Percentiles rank a stretch among this genome's conserved stretches.
Evolutionary conservation across 2,113 vertebrate species (phyloP).

Genomic region (Strix aluco): DNA sequence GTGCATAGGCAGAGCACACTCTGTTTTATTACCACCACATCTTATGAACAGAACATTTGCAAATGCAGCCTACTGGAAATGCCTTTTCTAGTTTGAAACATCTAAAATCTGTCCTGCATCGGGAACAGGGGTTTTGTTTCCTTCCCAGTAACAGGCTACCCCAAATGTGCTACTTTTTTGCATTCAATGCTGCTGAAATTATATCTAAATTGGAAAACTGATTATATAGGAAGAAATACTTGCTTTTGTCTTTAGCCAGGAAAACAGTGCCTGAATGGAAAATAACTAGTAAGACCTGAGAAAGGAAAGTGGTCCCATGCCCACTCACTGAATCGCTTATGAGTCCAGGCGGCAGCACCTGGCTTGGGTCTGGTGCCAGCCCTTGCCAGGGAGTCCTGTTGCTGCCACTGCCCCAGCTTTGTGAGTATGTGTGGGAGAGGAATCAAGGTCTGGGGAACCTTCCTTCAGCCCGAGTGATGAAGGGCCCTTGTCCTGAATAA

Average conservation of each 20-base stretch:
- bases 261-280: not conserved
- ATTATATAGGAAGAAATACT: not conserved
- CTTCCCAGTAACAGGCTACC: not conserved
- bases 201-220: not conserved
- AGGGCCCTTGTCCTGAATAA: constrained; percentile 19
- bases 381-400: not conserved
- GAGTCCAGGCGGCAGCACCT: not conserved
- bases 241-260: not conserved
- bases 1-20: not conserved
- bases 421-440: not conserved
- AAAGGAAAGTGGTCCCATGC: not conserved
- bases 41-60: not conserved
- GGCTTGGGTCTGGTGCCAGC: not conserved
- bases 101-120: not conserved
- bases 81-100: not conserved
- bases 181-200: not conserved
- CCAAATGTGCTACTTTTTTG: not conserved
- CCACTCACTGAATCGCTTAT: not conserved
- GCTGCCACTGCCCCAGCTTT: not conserved
- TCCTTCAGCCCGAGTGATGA: not conserved
- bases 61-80: not conserved
- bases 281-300: not conserved
- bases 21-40: not conserved
- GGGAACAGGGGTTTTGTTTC: not conserved
- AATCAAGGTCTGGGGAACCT: not conserved